phyloP scores from a whole-genome alignment of 2,888 invertebrate genomes.

The Rambutsinella grinnellia region DNA sequence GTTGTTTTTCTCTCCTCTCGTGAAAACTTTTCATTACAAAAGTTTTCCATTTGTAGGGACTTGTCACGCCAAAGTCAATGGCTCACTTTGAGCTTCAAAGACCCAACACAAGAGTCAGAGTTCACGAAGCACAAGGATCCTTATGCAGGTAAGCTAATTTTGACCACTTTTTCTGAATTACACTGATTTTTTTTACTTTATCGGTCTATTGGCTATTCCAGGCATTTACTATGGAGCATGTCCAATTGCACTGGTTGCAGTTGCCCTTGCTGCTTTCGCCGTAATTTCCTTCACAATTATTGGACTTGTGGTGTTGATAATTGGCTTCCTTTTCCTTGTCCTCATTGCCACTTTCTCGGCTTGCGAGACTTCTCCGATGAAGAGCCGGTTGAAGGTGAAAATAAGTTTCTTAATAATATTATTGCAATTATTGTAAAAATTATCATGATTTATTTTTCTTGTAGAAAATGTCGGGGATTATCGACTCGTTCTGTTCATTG shows the following conservation, averaged over 20 bases:
- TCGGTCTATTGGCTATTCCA: too few relatives aligned
- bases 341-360: conserved; percentile 67
- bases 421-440: neutral
- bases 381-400: conserved; percentile 62
- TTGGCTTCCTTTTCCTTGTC: conserved; percentile 68
- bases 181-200: too few relatives aligned
- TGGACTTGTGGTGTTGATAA: conserved; percentile 67
- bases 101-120: conserved; percentile 76
- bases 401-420: neutral
- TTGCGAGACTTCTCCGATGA: conserved; percentile 63
- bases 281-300: conserved; percentile 64
- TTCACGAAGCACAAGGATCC: conserved; percentile 72
- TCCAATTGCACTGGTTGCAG: conserved; percentile 70
- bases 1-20: too few relatives aligned
- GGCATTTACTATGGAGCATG: conserved; percentile 64
- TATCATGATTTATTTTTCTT: too few relatives aligned
- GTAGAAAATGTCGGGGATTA: conserved; percentile 59
- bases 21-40: conserved; percentile 8
- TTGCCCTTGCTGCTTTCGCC: conserved; percentile 62
- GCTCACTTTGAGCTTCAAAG: conserved; percentile 77
- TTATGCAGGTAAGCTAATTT: too few relatives aligned
- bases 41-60: conserved; percentile 74
- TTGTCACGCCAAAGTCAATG: conserved; percentile 78
- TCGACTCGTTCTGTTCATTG: conserved; percentile 59
- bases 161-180: too few relatives aligned